Evolutionary conservation across 2,888 invertebrate genomes (phyloP).

Genomic region (Drosophila sordidula): DNA sequence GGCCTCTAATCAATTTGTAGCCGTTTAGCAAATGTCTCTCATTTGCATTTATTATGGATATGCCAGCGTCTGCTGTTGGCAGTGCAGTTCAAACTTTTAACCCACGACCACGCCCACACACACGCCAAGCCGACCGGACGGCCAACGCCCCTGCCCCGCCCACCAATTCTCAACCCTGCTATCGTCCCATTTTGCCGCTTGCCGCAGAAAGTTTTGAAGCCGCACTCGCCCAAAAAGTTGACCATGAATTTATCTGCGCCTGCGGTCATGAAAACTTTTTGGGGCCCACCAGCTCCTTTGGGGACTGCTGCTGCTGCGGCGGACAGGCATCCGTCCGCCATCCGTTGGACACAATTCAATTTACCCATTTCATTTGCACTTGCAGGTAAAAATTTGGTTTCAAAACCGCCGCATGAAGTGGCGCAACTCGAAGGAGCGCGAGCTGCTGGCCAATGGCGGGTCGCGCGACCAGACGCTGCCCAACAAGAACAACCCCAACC

Average conservation of each 20-base stretch:
- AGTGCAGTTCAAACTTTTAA: constrained; percentile 76
- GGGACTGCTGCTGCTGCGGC: constrained; percentile 16
- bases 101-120: constrained; percentile 63
- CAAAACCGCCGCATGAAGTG: constrained; percentile 99
- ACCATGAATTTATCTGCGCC: constrained; percentile 60
- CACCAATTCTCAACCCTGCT: too few species aligned
- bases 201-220: constrained; percentile 49
- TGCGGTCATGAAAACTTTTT: constrained; percentile 64
- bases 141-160: background rate
- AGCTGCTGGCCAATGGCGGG: constrained; percentile 96
- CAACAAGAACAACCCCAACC: constrained; percentile 98
- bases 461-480: constrained; percentile 97
- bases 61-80: constrained; percentile 74
- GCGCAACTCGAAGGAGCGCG: constrained; percentile 98
- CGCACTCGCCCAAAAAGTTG: constrained; percentile 46
- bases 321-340: constrained; percentile 61
- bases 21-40: constrained; percentile 75
- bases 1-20: constrained; percentile 81
- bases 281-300: constrained; percentile 3
- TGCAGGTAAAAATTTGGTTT: constrained; percentile 91
- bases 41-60: constrained; percentile 82
- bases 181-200: constrained; percentile 4
- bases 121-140: constrained; percentile 24
- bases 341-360: constrained; percentile 50
- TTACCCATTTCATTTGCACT: constrained; percentile 61